Conservation (phyloP, 2,113 vertebrate species). For the Larimichthys polyactis region DNA sequence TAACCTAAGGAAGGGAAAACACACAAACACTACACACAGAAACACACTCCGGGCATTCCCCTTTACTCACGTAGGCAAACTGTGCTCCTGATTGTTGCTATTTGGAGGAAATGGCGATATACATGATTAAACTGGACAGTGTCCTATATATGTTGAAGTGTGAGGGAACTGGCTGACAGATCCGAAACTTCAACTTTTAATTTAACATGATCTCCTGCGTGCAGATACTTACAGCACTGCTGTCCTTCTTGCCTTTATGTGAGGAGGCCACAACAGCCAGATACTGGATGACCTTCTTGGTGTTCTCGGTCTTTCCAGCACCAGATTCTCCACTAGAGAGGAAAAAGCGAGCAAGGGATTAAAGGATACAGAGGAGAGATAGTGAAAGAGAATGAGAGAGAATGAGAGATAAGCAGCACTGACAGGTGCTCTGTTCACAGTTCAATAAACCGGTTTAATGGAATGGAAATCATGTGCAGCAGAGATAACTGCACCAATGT, state of each 20-base stretch:
- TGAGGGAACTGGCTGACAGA: conserved; percentile 87
- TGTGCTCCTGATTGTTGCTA: conserved; percentile 87
- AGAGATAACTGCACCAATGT: conserved; percentile 26
- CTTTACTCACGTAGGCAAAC: conserved; percentile 91
- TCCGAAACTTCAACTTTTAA: conserved; percentile 83
- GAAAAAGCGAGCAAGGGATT: conserved; percentile 6
- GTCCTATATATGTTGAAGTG: conserved; percentile 70
- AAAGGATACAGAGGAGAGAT: conserved; percentile 25
- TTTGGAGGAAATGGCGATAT: conserved; percentile 82
- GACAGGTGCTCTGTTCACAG: conserved; percentile 59
- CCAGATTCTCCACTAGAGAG: conserved; percentile 94
- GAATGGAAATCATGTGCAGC: conserved; percentile 60
- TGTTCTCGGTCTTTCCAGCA: conserved; percentile 98
- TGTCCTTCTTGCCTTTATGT: conserved; percentile 92
- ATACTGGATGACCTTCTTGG: conserved; percentile 99
- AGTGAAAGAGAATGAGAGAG: conserved; percentile 31
- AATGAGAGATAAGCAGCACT: conserved; percentile 35
- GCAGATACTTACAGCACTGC: conserved; percentile 79
- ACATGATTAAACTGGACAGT: conserved; percentile 67
- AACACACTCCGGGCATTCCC: conserved; percentile 85
- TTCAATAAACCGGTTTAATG: conserved; percentile 63
- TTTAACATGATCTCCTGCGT: conserved; percentile 5
- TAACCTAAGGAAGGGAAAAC: conserved; percentile 82
- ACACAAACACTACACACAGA: conserved; percentile 87
- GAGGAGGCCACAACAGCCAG: conserved; percentile 96